A percentile compares a stretch with the other conserved stretches of the same genome.
These are phyloP conservation scores for Bufo gargarizans DNA, from an alignment of 2,113 vertebrate genomes.

Conservation along the genomic window DNA sequence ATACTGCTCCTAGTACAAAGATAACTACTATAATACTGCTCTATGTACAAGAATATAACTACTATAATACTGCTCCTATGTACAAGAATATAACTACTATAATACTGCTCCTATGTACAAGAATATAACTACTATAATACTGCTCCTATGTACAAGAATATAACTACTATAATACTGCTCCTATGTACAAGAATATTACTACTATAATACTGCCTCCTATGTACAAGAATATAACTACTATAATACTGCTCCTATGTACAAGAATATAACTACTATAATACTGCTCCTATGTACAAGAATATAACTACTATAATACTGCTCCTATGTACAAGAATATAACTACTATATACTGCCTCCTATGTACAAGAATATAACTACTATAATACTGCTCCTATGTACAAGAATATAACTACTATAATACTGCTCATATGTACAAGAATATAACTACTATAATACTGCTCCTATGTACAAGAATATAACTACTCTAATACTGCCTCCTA, in stretches of 20 bases:
- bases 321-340: too few species aligned
- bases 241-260: background rate
- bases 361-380: too few species aligned
- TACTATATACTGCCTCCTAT: background rate
- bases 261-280: background rate
- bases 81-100: background rate
- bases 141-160: too few species aligned
- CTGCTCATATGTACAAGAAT: too few species aligned
- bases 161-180: too few species aligned
- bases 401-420: too few species aligned
- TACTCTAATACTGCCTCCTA: background rate
- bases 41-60: background rate
- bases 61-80: background rate
- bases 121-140: too few species aligned
- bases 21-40: too few species aligned
- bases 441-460: background rate
- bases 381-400: too few species aligned
- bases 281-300: background rate
- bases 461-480: background rate
- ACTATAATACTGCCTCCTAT: background rate
- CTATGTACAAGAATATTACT: background rate
- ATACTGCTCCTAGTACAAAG: too few species aligned
- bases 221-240: background rate
- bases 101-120: too few species aligned
- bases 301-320: background rate